Evolutionary conservation across 1,140 invertebrate genomes (phyloP).

Genomic region (Acromyrmex echinatior): DNA sequence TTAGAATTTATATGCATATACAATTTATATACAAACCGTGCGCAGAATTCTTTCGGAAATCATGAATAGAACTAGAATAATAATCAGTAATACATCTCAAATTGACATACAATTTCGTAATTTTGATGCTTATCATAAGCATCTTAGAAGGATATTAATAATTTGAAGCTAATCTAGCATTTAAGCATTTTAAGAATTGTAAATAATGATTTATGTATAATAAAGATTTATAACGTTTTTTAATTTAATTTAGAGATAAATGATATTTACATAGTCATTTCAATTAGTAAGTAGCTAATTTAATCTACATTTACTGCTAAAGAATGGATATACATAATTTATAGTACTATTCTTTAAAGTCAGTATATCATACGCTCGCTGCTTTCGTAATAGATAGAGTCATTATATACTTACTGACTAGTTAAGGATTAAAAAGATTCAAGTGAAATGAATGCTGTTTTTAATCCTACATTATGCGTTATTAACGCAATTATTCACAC

Average conservation of each 20-base stretch:
- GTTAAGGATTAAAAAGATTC: neutral
- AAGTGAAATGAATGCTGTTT: neutral
- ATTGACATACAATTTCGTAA: no score
- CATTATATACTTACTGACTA: conserved; percentile 2
- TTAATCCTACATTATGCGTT: neutral
- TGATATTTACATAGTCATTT: neutral
- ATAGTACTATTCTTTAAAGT: neutral
- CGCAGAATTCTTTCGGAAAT: no score
- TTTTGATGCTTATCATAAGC: no score
- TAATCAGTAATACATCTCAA: no score
- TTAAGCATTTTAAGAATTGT: no score
- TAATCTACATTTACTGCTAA: neutral
- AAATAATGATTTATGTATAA: no score
- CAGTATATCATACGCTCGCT: neutral
- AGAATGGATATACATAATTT: neutral
- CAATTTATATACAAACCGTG: no score
- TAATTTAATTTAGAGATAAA: neutral
- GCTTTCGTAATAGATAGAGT: neutral
- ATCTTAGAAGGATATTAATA: no score
- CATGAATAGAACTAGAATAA: no score
- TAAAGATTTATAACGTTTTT: no score
- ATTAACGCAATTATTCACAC: neutral
- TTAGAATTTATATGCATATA: no score
- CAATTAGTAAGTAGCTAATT: neutral
- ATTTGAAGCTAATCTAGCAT: no score